Evolutionary conservation across 1,140 invertebrate species (phyloP).

Genomic region (Saccostrea echinata): DNA sequence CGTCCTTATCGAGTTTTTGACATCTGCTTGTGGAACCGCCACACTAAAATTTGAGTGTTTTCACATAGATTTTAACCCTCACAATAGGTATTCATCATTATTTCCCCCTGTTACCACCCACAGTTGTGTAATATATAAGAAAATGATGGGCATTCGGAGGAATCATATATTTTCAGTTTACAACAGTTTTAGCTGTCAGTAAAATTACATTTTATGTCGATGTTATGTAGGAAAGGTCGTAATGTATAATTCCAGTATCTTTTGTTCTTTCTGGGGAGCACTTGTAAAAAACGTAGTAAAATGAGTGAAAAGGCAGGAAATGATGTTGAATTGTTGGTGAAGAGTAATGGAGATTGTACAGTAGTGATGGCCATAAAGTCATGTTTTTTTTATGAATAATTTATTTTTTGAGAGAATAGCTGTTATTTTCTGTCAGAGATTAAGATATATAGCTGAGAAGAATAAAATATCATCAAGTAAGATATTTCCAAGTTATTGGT

Average conservation of each 20-base stretch:
- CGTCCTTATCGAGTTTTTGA: conserved; percentile 15
- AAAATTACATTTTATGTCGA: neutral
- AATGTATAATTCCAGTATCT: neutral
- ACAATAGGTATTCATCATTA: conserved; percentile 21
- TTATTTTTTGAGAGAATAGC: neutral
- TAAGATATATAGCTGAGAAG: neutral
- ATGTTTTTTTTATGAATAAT: neutral
- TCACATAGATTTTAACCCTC: conserved; percentile 9
- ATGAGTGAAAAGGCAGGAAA: neutral
- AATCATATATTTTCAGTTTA: neutral
- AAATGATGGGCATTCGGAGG: neutral
- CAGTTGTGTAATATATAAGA: neutral
- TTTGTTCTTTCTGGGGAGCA: neutral
- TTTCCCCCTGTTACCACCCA: neutral
- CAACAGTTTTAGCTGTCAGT: neutral
- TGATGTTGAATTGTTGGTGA: neutral
- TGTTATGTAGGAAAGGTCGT: neutral
- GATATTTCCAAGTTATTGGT: neutral
- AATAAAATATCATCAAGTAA: neutral
- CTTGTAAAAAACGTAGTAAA: neutral
- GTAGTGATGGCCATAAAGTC: neutral
- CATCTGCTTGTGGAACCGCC: neutral
- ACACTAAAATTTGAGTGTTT: conserved; percentile 3
- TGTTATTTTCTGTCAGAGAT: neutral
- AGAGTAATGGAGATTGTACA: neutral